phyloP scores from a whole-genome alignment of 1,140 invertebrate genomes.

The Tetraneura akinire region DNA sequence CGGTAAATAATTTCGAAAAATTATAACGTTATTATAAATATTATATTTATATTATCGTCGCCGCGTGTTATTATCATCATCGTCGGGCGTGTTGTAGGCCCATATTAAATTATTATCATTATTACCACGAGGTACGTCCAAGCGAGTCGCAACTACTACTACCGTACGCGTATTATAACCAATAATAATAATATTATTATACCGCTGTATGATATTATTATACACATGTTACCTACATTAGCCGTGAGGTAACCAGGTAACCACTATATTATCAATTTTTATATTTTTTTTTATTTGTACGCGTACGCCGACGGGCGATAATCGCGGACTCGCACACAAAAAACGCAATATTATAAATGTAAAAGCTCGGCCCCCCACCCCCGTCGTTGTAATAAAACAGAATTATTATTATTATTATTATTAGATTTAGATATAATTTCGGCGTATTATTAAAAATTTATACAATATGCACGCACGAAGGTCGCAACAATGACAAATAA shows the following conservation, averaged over 20 bases:
- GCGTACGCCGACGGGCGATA: not conserved
- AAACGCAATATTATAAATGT: not conserved
- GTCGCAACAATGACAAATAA: not conserved
- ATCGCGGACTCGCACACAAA: slow-evolving; percentile 23
- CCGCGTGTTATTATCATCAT: not conserved
- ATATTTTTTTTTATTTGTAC: not conserved
- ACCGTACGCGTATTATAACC: too few relatives aligned
- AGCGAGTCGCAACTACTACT: too few relatives aligned
- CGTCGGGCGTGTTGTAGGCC: too few relatives aligned
- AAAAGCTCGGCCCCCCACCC: not conserved
- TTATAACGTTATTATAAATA: slow-evolving; percentile 13
- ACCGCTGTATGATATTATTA: too few relatives aligned
- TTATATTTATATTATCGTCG: not conserved
- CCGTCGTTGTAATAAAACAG: too few relatives aligned
- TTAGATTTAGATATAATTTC: not conserved
- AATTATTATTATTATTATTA: not conserved
- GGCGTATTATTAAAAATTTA: too few relatives aligned
- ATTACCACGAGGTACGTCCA: too few relatives aligned
- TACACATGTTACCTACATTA: too few relatives aligned
- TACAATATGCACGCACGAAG: slow-evolving; percentile 1
- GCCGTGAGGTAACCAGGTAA: not conserved
- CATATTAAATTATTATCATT: too few relatives aligned
- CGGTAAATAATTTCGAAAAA: not conserved
- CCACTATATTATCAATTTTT: not conserved
- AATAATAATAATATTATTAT: too few relatives aligned